These are phyloP conservation scores for Calliopum simillimum DNA, from an alignment of 2,888 invertebrate species.

Conservation along the genomic window DNA sequence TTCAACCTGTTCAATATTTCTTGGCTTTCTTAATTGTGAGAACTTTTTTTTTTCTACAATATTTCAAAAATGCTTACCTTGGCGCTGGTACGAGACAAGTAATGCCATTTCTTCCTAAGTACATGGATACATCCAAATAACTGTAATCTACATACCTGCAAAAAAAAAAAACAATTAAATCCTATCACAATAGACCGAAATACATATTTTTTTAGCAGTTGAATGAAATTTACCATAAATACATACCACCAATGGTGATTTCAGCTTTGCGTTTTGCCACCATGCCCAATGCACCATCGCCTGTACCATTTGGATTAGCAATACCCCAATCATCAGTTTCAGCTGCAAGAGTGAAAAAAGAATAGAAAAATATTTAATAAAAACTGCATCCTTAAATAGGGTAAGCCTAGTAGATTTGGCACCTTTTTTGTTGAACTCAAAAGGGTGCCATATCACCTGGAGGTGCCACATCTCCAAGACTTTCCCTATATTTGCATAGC, in stretches of 20 bases:
- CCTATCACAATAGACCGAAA: background rate
- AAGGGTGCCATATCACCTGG: too few species aligned
- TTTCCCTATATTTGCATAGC: background rate
- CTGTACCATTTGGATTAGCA: constrained; percentile 74
- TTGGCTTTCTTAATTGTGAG: too few species aligned
- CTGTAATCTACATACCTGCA: constrained; percentile 74
- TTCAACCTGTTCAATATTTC: too few species aligned
- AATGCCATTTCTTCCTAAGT: constrained; percentile 73
- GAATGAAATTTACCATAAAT: constrained; percentile 57
- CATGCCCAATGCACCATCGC: constrained; percentile 75
- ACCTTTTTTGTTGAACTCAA: too few species aligned
- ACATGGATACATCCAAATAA: constrained; percentile 73
- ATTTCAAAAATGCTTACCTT: constrained; percentile 65
- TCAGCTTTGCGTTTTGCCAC: constrained; percentile 74
- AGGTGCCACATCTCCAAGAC: too few species aligned
- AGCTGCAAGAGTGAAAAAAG: constrained; percentile 63
- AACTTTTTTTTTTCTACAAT: too few species aligned
- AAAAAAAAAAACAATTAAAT: constrained; percentile 11
- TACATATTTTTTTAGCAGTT: background rate
- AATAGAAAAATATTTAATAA: too few species aligned
- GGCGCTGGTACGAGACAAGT: constrained; percentile 79
- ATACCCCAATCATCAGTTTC: constrained; percentile 76
- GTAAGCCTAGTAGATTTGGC: too few species aligned
- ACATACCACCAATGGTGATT: constrained; percentile 62
- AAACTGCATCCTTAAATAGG: too few species aligned